Percentiles rank a stretch among this genome's conserved stretches.
These are phyloP conservation scores for Ariolimax columbianus DNA, from an alignment of 2,888 invertebrate species.

Conservation along the genomic window DNA sequence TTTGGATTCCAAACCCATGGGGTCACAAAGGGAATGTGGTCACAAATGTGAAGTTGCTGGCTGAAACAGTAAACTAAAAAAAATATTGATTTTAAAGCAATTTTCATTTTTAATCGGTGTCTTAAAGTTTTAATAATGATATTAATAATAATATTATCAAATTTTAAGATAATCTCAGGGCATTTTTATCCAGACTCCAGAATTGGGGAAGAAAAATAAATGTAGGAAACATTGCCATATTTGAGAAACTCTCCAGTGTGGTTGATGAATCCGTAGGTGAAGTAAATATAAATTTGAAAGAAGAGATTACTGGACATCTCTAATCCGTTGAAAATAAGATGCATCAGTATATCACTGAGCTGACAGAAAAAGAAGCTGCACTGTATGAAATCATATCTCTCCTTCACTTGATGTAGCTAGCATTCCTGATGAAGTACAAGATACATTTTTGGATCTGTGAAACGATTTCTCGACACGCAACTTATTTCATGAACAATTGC, in stretches of 20 bases:
- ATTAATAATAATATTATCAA: neutral
- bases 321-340: neutral
- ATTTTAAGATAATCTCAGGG: neutral
- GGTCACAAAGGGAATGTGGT: too few relatives aligned
- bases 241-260: neutral
- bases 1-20: too few relatives aligned
- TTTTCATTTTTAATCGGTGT: too few relatives aligned
- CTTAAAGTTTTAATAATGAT: too few relatives aligned
- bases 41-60: too few relatives aligned
- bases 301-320: neutral
- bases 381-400: neutral
- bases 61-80: too few relatives aligned
- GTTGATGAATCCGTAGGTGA: neutral
- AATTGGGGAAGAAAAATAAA: neutral
- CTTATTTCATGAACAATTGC: neutral
- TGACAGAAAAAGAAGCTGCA: neutral
- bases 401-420: neutral
- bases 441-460: neutral
- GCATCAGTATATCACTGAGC: neutral
- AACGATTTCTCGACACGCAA: neutral
- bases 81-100: too few relatives aligned
- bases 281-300: neutral
- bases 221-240: neutral
- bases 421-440: conserved; percentile 5
- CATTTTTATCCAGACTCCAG: neutral